Base-by-base conservation (phyloP, 1,140 invertebrate species). In the Tribolium castaneum region DNA sequence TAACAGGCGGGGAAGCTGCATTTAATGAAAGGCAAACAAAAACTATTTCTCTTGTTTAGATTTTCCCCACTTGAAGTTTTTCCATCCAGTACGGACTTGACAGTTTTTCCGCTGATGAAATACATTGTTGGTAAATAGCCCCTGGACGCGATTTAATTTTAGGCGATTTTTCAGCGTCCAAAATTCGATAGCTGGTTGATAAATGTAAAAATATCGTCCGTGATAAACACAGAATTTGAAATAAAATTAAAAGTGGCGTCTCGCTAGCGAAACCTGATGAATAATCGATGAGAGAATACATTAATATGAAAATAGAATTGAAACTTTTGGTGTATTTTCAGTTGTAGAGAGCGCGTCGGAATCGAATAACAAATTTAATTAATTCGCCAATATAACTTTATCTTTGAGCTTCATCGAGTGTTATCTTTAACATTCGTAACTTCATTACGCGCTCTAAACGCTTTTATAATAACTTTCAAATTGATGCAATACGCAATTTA, bases 291-390 rank as follows among this genome's bases (percentile, higher is more conserved):
- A 45, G 39, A 45, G 39, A 45, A 45, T 45, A 45, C 39, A 45
- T 45, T 45, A 45, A 45, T 45, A 45, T 45, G 39, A 45, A 45
- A 45, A 45, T 45, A 45, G 39, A 45, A 45, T 45, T 45, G 39
- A 45, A 45, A 45, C 39, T 45, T 45, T 45, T 10, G 39, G 39
- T 59, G 54, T 59, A 25, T 59, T 59, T 59, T 59, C 54, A 59
- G 19, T 59, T 59, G 54, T n/a, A 22, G 39, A 45, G 39, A 34
- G 10, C 19, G 54, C 54, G 54, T 59, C 54, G 54, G 22, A 59
- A 25, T 59, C 54, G 16, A 59, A 59, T 59, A 59, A 59, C 54
- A 59, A 59, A 59, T 59, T 59, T 59, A 59, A 59, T 59, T 59
- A 59, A 30, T 59, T 59, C 54, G 22, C 54, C 54, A 59, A 59